Conservation (phyloP, 2,888 invertebrate species). For the Lepidochrysops patricia region DNA sequence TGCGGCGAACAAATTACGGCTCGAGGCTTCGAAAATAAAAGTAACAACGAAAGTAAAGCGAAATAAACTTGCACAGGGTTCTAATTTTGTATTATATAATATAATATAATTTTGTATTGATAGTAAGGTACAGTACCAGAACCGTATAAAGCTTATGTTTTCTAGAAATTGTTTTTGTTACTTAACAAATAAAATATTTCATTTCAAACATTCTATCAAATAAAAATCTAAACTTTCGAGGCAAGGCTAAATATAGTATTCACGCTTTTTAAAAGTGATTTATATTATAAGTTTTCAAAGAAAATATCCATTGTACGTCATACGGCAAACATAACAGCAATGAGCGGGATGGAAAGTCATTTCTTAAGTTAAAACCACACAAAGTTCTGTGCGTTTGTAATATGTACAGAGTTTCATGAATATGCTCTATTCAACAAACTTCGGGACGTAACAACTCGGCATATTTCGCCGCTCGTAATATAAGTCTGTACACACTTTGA, state of each 20-base stretch:
- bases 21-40: conserved; percentile 19
- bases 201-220: no score
- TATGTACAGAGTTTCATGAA: conserved; percentile 17
- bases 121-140: no score
- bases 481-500: conserved; percentile 10
- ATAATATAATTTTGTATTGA: no score
- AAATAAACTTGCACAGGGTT: background rate
- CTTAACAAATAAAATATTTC: no score
- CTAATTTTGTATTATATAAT: no score
- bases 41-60: conserved; percentile 2
- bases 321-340: background rate
- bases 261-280: background rate
- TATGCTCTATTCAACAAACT: conserved; percentile 23
- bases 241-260: no score
- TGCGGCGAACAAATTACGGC: conserved; percentile 22
- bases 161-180: background rate
- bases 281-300: background rate
- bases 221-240: no score
- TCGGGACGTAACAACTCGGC: conserved; percentile 19
- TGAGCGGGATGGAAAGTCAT: conserved; percentile 5
- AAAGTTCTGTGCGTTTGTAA: conserved; percentile 6
- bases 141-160: background rate
- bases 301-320: background rate
- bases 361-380: conserved; percentile 12
- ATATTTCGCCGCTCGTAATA: conserved; percentile 15